Evolutionary conservation across 2,797 vertebrate genomes (phyloP).

Genomic region (Coregonus ussuriensis): DNA sequence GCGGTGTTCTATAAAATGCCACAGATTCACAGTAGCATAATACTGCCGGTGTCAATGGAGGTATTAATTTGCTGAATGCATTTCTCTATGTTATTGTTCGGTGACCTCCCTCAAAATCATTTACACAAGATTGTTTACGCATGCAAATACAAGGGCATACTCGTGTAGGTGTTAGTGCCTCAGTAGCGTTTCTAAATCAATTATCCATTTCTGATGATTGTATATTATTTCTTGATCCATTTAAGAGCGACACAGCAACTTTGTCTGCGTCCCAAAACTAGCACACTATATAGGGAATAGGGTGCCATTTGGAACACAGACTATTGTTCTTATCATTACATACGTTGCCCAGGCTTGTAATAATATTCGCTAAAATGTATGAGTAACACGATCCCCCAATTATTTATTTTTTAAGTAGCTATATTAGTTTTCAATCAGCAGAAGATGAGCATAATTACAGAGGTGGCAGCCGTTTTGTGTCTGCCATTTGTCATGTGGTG

Average conservation of each 20-base stretch:
- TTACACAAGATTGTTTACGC: neutral
- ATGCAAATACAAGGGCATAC: neutral
- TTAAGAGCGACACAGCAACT: too few relatives aligned
- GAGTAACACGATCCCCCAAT: neutral
- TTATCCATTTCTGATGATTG: neutral
- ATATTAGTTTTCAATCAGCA: neutral
- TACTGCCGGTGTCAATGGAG: neutral
- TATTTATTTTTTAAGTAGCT: neutral
- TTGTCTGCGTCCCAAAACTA: too few relatives aligned
- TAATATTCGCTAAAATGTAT: neutral
- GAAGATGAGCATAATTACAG: neutral
- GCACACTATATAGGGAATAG: too few relatives aligned
- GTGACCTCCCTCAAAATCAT: neutral
- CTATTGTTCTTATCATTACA: too few relatives aligned
- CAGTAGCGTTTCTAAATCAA: neutral
- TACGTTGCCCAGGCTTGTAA: neutral
- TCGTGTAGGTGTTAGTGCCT: neutral
- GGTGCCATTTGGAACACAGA: too few relatives aligned
- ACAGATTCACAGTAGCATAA: neutral
- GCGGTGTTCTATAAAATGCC: neutral
- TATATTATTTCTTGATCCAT: neutral
- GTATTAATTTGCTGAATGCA: neutral
- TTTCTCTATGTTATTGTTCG: neutral
- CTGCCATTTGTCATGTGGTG: slow-evolving; percentile 11
- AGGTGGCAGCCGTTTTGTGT: slow-evolving; percentile 2